These are phyloP conservation scores for Neolamprologus ventralis DNA, from an alignment of 2,113 vertebrate species.

Conservation along the genomic window DNA sequence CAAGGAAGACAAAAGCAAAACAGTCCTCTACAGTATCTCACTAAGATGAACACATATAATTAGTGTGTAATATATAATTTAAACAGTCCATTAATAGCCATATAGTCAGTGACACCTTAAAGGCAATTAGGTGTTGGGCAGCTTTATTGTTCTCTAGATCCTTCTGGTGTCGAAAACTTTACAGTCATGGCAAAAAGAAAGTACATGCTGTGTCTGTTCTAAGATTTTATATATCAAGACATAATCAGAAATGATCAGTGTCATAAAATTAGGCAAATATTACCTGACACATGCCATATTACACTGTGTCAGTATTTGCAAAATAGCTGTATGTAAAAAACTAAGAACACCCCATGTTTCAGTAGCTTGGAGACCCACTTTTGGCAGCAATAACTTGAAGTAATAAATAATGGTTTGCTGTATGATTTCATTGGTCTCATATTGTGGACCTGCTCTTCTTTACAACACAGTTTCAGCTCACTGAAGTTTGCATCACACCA, in stretches of 20 bases:
- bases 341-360: neutral
- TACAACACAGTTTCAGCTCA: neutral
- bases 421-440: neutral
- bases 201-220: accelerated
- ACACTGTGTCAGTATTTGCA: neutral
- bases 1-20: neutral
- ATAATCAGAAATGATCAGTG: neutral
- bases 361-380: neutral
- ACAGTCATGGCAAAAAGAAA: neutral
- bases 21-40: neutral
- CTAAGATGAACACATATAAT: accelerated
- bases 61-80: accelerated
- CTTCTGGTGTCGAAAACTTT: accelerated
- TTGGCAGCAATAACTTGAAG: neutral
- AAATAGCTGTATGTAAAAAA: neutral
- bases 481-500: neutral
- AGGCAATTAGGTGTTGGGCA: neutral
- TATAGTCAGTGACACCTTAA: neutral
- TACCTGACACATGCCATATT: neutral
- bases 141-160: neutral
- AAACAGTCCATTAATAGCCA: neutral
- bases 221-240: neutral
- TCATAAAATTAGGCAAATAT: neutral
- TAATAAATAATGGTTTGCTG: neutral
- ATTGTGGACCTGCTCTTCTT: neutral